A percentile compares a stretch with the other conserved stretches of the same genome.
phyloP scores from a whole-genome alignment of 2,113 vertebrate species.

The Syrrhaptes paradoxus region DNA sequence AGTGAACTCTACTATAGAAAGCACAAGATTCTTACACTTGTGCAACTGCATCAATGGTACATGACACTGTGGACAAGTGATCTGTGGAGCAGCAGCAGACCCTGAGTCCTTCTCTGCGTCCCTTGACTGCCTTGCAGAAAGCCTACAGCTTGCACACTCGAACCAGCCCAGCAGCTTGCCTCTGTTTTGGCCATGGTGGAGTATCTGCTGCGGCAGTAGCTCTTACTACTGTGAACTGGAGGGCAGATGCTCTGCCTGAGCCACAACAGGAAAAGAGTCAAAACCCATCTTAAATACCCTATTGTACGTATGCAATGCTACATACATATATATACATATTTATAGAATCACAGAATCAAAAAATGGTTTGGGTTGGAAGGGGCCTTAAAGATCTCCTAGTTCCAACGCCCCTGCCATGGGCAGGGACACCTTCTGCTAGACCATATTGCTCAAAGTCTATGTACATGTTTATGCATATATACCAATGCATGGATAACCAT shows the following conservation, averaged over 20 bases:
- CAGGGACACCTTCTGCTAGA: too few species aligned
- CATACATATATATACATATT: neutral
- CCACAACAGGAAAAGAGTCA: neutral
- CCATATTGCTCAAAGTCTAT: too few species aligned
- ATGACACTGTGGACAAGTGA: neutral
- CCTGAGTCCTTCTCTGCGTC: neutral
- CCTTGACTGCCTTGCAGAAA: neutral
- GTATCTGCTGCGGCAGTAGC: neutral
- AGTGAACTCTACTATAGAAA: neutral
- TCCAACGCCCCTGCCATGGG: too few species aligned
- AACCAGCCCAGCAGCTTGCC: neutral
- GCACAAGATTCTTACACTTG: neutral
- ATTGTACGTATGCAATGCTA: neutral
- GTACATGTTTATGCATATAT: too few species aligned
- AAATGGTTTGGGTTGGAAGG: too few species aligned
- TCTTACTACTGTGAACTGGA: neutral
- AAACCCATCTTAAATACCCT: neutral
- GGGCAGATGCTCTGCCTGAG: neutral
- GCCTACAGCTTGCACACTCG: neutral
- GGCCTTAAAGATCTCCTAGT: too few species aligned
- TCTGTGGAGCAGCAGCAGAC: neutral
- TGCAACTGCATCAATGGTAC: neutral
- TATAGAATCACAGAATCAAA: too few species aligned
- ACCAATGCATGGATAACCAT: neutral
- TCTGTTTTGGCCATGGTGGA: neutral